Conservation (phyloP, 2,113 vertebrate genomes). For the Grantiella picta region DNA sequence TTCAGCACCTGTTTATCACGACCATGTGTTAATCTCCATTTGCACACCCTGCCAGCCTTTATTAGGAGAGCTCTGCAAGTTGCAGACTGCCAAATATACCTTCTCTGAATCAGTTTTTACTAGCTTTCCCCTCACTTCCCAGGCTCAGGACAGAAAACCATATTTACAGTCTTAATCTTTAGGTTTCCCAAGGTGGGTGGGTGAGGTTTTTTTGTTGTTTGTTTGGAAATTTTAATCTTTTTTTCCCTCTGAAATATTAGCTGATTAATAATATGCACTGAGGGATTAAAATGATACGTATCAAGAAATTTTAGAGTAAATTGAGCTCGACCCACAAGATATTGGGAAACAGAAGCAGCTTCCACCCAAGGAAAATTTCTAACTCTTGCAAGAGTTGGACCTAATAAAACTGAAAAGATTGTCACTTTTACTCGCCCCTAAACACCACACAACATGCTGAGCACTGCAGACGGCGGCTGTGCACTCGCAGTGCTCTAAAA, state of each 20-base stretch:
- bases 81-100: background rate
- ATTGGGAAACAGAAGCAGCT: background rate
- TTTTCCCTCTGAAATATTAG: background rate
- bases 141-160: background rate
- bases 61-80: background rate
- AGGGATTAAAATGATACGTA: background rate
- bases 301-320: background rate
- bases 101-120: background rate
- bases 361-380: background rate
- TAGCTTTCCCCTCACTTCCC: background rate
- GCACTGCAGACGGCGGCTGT: rapidly evolving
- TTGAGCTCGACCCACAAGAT: background rate
- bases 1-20: slow-evolving; percentile 24
- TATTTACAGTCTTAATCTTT: background rate
- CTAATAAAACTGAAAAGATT: background rate
- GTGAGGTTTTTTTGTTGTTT: background rate
- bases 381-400: background rate
- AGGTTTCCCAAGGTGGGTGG: background rate
- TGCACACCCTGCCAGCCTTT: background rate
- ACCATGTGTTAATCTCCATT: background rate
- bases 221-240: no score
- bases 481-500: rapidly evolving
- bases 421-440: background rate
- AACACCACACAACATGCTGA: rapidly evolving
- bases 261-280: background rate